phyloP scores from a whole-genome alignment of 23 tunicate species.

The Botrylloides violaceus region DNA sequence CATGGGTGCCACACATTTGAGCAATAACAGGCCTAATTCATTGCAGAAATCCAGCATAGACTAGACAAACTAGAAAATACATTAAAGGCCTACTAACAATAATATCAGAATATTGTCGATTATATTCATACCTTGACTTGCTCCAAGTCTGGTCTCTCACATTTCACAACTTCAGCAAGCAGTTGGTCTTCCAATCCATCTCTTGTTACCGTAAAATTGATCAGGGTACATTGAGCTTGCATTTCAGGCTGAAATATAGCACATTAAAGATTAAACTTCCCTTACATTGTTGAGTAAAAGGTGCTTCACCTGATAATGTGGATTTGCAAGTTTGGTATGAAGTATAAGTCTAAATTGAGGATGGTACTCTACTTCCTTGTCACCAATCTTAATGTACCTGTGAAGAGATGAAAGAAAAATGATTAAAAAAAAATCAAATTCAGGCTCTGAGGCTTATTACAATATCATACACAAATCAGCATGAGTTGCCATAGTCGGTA shows the following conservation, averaged over 20 bases:
- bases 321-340: conserved; percentile 97
- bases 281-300: background rate
- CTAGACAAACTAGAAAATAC: no score
- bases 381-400: conserved; percentile 95
- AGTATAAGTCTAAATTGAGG: conserved; percentile 86
- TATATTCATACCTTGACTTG: conserved; percentile 78
- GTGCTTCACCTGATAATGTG: conserved; percentile 87
- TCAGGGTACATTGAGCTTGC: conserved; percentile 99
- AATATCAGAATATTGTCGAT: no score
- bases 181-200: conserved; percentile 98
- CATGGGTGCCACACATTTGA: no score
- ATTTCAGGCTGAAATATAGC: conserved; percentile 91
- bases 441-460: no score
- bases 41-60: no score
- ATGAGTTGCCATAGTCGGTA: no score
- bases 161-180: conserved; percentile 91
- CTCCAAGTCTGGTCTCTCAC: conserved; percentile 97
- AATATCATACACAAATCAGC: no score
- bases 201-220: conserved; percentile 97
- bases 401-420: no score
- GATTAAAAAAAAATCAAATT: no score
- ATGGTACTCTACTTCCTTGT: conserved; percentile 94
- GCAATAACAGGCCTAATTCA: no score
- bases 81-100: no score
- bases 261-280: no score